These are phyloP conservation scores for Melinaea menophilus DNA, from an alignment of 2,888 invertebrate species.

Conservation along the genomic window DNA sequence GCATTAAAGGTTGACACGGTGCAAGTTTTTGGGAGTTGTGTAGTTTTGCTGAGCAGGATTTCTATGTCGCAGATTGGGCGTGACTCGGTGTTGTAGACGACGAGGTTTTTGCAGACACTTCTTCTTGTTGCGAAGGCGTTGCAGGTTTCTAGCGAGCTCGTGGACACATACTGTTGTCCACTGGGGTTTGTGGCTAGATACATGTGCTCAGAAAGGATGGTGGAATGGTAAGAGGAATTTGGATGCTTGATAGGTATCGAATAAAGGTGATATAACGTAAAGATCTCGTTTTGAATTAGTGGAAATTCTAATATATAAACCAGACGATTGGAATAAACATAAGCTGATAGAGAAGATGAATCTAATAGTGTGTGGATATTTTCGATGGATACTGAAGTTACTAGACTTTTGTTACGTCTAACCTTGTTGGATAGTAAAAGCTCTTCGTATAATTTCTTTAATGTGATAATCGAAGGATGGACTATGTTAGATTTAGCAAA, in stretches of 20 bases:
- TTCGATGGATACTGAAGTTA: no score
- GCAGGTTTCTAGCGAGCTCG: conserved; percentile 32
- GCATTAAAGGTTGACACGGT: conserved; percentile 30
- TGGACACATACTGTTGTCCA: no score
- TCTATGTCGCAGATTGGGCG: conserved; percentile 31
- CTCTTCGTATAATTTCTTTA: no score
- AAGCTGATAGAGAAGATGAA: conserved; percentile 19
- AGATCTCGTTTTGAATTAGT: conserved; percentile 31
- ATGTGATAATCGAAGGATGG: no score
- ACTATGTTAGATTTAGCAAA: no score
- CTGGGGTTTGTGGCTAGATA: no score
- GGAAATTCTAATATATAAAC: no score
- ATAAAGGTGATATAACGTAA: conserved; percentile 36
- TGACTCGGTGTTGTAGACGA: conserved; percentile 29
- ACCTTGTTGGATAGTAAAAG: no score
- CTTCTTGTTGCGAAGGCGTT: conserved; percentile 24
- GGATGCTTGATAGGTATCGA: conserved; percentile 38
- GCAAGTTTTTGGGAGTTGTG: conserved; percentile 28
- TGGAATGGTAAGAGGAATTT: conserved; percentile 34
- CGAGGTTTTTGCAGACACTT: conserved; percentile 31
- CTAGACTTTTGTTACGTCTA: no score
- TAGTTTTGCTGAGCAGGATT: conserved; percentile 22
- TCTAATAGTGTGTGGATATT: no score
- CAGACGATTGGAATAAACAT: no score
- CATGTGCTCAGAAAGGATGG: no score